phyloP scores from a whole-genome alignment of 2,888 invertebrate species.

The Aradus depressus region DNA sequence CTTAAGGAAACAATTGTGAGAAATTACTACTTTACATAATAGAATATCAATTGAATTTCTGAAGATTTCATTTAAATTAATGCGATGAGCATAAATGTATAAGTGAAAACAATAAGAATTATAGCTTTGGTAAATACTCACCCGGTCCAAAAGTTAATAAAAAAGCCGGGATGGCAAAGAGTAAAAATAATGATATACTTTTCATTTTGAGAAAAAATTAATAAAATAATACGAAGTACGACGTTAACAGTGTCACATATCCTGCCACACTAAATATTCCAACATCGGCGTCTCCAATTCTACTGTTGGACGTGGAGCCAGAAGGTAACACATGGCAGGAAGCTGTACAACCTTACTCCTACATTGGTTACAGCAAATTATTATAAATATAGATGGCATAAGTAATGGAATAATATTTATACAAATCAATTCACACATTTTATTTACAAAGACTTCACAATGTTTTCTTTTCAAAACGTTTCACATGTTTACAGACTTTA shows the following conservation, averaged over 20 bases:
- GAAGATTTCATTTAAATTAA: no score
- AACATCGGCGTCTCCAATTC: slow-evolving; percentile 5
- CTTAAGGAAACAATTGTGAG: no score
- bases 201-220: slow-evolving; percentile 46
- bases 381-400: not conserved
- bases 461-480: no score
- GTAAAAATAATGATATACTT: slow-evolving; percentile 49
- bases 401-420: no score
- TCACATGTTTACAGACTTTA: no score
- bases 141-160: slow-evolving; percentile 57
- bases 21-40: no score
- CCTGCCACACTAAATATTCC: slow-evolving; percentile 8
- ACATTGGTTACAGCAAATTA: not conserved
- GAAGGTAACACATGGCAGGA: slow-evolving; percentile 14
- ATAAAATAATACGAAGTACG: not conserved
- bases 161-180: slow-evolving; percentile 59
- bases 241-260: slow-evolving; percentile 14
- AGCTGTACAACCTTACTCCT: not conserved
- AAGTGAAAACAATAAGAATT: no score
- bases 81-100: no score
- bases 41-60: no score
- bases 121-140: slow-evolving; percentile 41
- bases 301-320: slow-evolving; percentile 19
- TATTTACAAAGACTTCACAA: no score
- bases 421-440: no score